phyloP scores from a whole-genome alignment of 2,113 vertebrate genomes.

The Lates calcarifer region DNA sequence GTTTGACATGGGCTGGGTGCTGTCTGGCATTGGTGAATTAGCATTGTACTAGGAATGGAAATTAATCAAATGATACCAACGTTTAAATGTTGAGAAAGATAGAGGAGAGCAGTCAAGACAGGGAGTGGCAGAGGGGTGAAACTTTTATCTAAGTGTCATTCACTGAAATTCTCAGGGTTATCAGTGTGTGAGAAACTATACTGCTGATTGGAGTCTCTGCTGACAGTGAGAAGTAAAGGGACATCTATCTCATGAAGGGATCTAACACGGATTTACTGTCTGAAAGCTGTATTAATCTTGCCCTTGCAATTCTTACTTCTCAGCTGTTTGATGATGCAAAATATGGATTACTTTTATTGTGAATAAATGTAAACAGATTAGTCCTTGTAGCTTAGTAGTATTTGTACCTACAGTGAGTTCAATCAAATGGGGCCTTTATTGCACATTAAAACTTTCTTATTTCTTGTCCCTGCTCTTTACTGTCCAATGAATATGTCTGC shows the following conservation, averaged over 20 bases:
- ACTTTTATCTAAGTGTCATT: not conserved
- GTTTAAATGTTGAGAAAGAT: not conserved
- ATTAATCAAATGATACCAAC: not conserved
- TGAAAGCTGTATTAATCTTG: not conserved
- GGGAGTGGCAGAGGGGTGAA: not conserved
- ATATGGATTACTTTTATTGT: not conserved
- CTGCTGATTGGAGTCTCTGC: not conserved
- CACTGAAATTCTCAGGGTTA: not conserved
- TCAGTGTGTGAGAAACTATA: not conserved
- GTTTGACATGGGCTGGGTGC: not conserved
- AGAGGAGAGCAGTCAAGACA: not conserved
- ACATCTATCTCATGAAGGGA: not conserved
- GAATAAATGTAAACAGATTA: too few relatives aligned
- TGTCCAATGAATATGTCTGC: not conserved
- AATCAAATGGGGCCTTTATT: too few relatives aligned
- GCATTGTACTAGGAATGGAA: not conserved
- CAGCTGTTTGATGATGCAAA: not conserved
- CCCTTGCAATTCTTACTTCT: not conserved
- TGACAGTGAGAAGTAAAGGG: not conserved
- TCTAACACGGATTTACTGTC: not conserved
- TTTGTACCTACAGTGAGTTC: not conserved
- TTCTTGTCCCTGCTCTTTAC: not conserved
- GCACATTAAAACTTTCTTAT: not conserved
- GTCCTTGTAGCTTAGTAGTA: not conserved
- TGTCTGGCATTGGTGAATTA: not conserved